Evolutionary conservation across 2,888 invertebrate genomes (phyloP), one percentile per base, ranked within the genome.

Genomic region (Meandrusa payeni): DNA sequence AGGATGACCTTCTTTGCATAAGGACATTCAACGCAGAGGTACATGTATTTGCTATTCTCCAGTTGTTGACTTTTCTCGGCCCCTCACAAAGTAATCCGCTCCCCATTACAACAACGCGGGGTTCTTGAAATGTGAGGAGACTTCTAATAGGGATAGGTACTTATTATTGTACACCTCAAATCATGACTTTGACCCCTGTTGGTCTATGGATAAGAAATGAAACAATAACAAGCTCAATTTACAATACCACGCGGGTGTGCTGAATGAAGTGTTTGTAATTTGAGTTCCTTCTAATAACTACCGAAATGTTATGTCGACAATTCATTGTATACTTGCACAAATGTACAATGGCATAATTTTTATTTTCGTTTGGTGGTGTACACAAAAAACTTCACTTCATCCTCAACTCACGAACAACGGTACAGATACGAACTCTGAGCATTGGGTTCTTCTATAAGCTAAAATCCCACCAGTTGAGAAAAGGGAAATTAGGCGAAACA

Each of bases 201-300:
- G 28, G 28, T 27, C 4, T 38, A 11, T 28, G 20, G 28, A 20
- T 9, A 20, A 20, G 19, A 38, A 38, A 28, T 13, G 13, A 27
- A 28, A 38, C 12, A 28, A 38, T 38, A 38, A 38, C 38, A 28
- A 13, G 27, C 38, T 28, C 38, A 11, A 12, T 20, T 28, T 28
- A 28, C 28, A 38, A 17, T 27, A 17, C 26, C 26, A 20, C 12
- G 22, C 27, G 11, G 20, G 1, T 13, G 15, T 28, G 28, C 6
- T 7, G 12, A 37, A 19, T 27, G 37, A 10, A 19, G 27, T 28
- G 13, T 20, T 38, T 27, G 38, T 38, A 38, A 38, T 38, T 22
- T 28, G 38, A 38, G 20, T 27, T 38, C 20, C 27, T 38, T 12
- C 20, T 28, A 20, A 28, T 36, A 36, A 24, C 24, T 24, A 15